Base-by-base conservation (phyloP, 2,888 invertebrate species). In the Eurois occulta region DNA sequence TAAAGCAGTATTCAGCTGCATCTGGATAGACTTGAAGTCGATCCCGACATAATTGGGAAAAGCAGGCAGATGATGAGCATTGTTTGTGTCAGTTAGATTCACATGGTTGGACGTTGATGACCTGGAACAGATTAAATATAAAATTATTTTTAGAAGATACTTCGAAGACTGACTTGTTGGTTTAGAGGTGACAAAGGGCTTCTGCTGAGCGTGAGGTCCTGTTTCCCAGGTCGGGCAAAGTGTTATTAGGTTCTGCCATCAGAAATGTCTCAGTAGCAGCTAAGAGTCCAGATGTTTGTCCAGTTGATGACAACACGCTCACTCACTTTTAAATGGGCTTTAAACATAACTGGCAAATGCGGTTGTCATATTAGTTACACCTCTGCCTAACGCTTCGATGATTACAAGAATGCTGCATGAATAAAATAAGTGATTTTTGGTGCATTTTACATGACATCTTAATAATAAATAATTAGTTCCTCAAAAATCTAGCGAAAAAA, bases 121-220 rank as follows among this genome's bases (percentile, higher is more conserved):
- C 58, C 78, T 79, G 78, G 24, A 79, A 79, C 18, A 35, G 35
- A 78, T 10, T 3, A 35, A 77, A 66, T 24, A 35, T 35, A 16
- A 18, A 10, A 41, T 65, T 41, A 41, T 65, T 65, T 65, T 65
- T 64, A 35, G 1, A 62, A 35, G 35, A 55, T 55, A 55, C 5
- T 10, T n/a, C 8, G 8, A 32, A 32, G 58, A 16, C 18, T 60
- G 60, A 7, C 3, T 32, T 32, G 28, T 32, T 60, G 18, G 8
- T 60, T 1, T 60, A 60, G 32, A 16, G 18, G 58, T 58, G 16
- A 16, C 58, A 18, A 18, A 28, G 28, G 2, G 58, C 8, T 32
- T 8, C 28, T 60, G 58, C 28, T 60, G 55, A 58, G 28, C 2
- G 16, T 13, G 6, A 28, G 0, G 28, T 55, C 11, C n/a, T 55